Evolutionary conservation across 2,797 vertebrate genomes (phyloP), one percentile per base, ranked within the genome.

Genomic region (Varecia variegata): DNA sequence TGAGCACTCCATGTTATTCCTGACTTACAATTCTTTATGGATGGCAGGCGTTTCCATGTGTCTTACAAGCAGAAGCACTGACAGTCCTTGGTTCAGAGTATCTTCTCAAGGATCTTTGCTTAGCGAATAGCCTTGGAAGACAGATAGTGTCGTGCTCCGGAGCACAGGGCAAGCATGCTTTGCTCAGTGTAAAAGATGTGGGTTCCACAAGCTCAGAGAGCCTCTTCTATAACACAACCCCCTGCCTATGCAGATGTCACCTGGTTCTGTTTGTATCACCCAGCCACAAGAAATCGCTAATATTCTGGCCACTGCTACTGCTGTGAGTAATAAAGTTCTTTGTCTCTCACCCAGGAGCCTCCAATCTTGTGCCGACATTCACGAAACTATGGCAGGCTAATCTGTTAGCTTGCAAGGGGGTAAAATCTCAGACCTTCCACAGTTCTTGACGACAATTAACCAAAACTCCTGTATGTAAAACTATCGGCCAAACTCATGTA

Each of bases 371-470:
- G 65, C 76, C 23, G 8, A 58, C 5, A 45, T 43, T 88, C 65
- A 45, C 3, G 30, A 83, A 54, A 52, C 30, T 5, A 15, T 40
- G 54, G 20, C 86, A 89, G 27, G 54, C 17, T 45, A 94, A 93
- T 88, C 76, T 80, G 58, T 87, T 91, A 90, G 83, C 86, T 4
- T 93, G 11, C 40, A 94, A 90, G 45, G 93, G 20, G 58, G 45
- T 17, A 94, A 93, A 92, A 85, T 74, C 71, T 71, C 45, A 92
- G 54, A 45, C 17, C 14, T 83, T 84, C 77, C 67, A 73, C 2
- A 23, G 80, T 65, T 89, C 67, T 81, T 93, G 88, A 91, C 52
- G 80, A 71, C 87, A 84, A 82, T 92, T 90, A 96, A 95, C 71
- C 70, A 93, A 74, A 88, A 96, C 52, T 71, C 60, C 56, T 8